phyloP scores from a whole-genome alignment of 2,888 invertebrate species.

The Aricia artaxerxes region DNA sequence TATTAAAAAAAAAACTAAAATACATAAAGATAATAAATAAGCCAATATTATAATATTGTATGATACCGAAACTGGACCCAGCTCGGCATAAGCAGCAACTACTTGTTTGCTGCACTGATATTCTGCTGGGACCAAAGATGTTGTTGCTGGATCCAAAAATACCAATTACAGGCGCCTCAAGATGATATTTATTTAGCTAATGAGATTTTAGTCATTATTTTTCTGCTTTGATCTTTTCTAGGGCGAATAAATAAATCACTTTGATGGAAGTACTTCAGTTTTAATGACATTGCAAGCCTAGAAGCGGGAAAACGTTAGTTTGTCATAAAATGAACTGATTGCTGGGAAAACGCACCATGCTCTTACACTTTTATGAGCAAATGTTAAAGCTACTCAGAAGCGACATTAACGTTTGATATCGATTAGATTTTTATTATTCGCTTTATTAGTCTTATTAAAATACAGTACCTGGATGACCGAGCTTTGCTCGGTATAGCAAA shows the following conservation, averaged over 20 bases:
- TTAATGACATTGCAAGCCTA: background rate
- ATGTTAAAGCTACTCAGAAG: background rate
- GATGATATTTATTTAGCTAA: background rate
- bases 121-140: no score
- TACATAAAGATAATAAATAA: no score
- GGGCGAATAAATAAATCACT: background rate
- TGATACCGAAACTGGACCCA: no score
- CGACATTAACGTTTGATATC: background rate
- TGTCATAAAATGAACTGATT: background rate
- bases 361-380: background rate
- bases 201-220: background rate
- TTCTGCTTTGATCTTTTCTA: background rate
- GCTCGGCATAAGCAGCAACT: no score
- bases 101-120: no score
- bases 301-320: background rate
- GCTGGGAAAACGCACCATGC: background rate
- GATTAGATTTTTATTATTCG: background rate
- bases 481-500: no score
- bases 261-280: background rate
- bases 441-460: background rate
- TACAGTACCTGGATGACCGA: no score
- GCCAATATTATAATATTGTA: no score
- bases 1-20: no score
- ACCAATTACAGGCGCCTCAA: no score
- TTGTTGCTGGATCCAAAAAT: no score